Conservation (phyloP, 2,797 vertebrate species). For the Lutjanus argentimaculatus region DNA sequence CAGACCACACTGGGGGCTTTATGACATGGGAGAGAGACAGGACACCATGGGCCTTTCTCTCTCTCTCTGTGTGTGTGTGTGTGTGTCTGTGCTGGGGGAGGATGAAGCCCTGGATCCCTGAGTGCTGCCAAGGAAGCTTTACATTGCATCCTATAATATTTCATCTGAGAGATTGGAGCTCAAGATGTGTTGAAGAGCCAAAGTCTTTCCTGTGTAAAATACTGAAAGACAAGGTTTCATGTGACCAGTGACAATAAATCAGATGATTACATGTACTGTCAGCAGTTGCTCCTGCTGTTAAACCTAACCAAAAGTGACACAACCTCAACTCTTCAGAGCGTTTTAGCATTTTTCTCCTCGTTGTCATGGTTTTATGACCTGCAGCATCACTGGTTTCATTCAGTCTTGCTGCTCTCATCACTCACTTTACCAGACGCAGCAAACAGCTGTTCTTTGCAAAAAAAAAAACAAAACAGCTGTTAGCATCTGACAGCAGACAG, state of each 20-base stretch:
- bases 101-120: constrained; percentile 5
- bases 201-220: not conserved
- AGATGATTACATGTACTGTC: not conserved
- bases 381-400: not conserved
- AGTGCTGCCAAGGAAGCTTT: constrained; percentile 36
- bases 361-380: not conserved
- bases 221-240: not conserved
- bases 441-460: no score
- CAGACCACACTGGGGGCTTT: constrained; percentile 73
- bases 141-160: constrained; percentile 19
- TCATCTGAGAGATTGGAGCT: not conserved
- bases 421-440: not conserved
- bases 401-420: not conserved
- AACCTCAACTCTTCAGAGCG: not conserved
- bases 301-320: not conserved
- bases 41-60: constrained; percentile 64
- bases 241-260: not conserved
- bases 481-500: no score
- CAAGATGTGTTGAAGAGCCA: no score
- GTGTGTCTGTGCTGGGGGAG: constrained; percentile 26
- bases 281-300: not conserved
- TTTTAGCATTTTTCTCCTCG: not conserved
- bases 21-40: constrained; percentile 57
- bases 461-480: no score
- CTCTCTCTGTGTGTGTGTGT: constrained; percentile 48